A percentile compares a stretch with the other conserved stretches of the same genome.
phyloP scores from a whole-genome alignment of 2,888 invertebrate genomes.

The Mythimna ferrago region DNA sequence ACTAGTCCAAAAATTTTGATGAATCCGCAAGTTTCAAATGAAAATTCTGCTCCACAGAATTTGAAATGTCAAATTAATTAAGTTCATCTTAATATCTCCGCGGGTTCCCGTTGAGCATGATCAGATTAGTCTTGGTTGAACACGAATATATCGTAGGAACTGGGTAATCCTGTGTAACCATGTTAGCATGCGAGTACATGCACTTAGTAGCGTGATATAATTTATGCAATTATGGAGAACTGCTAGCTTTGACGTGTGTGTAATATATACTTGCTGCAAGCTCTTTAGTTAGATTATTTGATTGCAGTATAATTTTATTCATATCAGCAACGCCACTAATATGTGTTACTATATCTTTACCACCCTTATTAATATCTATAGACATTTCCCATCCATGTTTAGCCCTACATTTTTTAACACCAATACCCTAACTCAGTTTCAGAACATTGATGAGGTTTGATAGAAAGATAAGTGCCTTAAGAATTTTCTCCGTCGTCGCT shows the following conservation, averaged over 20 bases:
- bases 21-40: conserved; percentile 5
- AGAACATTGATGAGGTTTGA: conserved; percentile 18
- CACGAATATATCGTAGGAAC: conserved; percentile 17
- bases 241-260: background rate
- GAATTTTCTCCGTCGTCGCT: conserved; percentile 16
- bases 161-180: conserved; percentile 9
- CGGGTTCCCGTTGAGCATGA: conserved; percentile 12
- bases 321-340: background rate
- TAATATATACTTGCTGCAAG: background rate
- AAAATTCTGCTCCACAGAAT: conserved; percentile 1
- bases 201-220: conserved; percentile 1
- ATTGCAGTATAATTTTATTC: conserved; percentile 3
- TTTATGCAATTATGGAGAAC: conserved; percentile 13
- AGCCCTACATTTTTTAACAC: background rate
- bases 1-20: background rate
- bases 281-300: conserved; percentile 11
- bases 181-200: conserved; percentile 5
- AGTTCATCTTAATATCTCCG: conserved; percentile 24
- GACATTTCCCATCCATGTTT: too few species aligned
- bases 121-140: conserved; percentile 32
- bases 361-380: background rate
- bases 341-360: background rate
- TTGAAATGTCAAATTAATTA: conserved; percentile 37
- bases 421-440: conserved; percentile 12
- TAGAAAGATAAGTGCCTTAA: conserved; percentile 22